Percentiles rank a stretch among this genome's conserved stretches.
Evolutionary conservation across 2,888 invertebrate species (phyloP).

Genomic region (Proisotoma minuta): DNA sequence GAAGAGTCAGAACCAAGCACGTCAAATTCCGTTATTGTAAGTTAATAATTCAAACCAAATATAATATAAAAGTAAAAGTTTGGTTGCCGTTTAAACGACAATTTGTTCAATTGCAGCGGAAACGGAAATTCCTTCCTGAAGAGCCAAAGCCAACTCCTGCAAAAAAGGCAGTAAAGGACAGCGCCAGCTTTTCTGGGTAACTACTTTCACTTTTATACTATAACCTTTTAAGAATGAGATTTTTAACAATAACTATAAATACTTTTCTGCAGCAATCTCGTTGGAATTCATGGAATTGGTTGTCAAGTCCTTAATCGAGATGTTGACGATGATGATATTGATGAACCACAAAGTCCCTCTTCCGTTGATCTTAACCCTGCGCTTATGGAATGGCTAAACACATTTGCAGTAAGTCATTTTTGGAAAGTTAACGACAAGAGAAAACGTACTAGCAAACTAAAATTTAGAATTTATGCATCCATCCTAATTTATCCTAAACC

Average conservation of each 20-base stretch:
- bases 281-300: too few relatives aligned
- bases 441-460: too few relatives aligned
- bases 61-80: too few relatives aligned
- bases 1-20: neutral
- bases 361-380: neutral
- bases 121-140: slow-evolving; percentile 52
- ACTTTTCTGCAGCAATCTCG: too few relatives aligned
- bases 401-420: neutral
- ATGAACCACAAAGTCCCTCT: neutral
- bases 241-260: too few relatives aligned
- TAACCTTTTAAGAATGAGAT: too few relatives aligned
- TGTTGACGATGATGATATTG: neutral
- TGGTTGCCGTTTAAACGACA: too few relatives aligned
- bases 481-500: too few relatives aligned
- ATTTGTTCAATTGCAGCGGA: slow-evolving; percentile 50
- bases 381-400: neutral
- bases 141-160: slow-evolving; percentile 17
- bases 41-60: too few relatives aligned
- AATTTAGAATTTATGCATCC: too few relatives aligned
- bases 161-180: slow-evolving; percentile 36
- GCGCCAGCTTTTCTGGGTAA: slow-evolving; percentile 13
- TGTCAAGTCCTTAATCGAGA: neutral
- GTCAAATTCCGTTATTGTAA: too few relatives aligned
- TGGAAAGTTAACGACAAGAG: too few relatives aligned
- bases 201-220: slow-evolving; percentile 14